Evolutionary conservation across 2,113 vertebrate species (phyloP), one percentile per base, ranked within the genome.

Genomic region (Cochlearius cochlearius): DNA sequence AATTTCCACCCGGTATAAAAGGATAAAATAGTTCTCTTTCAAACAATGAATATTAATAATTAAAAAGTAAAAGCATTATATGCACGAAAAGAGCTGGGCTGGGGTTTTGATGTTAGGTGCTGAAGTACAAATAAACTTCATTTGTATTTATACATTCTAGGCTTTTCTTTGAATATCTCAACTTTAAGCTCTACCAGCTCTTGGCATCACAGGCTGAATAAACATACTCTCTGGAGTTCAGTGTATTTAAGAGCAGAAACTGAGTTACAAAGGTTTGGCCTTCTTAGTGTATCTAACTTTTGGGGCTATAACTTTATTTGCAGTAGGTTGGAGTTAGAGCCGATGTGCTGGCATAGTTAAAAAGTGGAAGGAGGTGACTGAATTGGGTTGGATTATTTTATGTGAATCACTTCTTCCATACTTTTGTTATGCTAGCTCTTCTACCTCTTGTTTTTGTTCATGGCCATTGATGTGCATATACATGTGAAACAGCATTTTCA

Each of bases 221-320:
- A 96, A 85, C 86, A 67, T 10, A n/a, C 34, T 95, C 34, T 85
- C 68, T 55, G 92, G 64, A 88, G 52, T 36, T 94, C 29, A 76
- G 41, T 95, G 11, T 95, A 60, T 88, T 96, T 96, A 87, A 94
- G 71, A 95, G 93, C 68, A 97, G 92, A 81, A 92, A 32, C 36
- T 84, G 55, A 72, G 55, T 88, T 85, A 27, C 47, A 88, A 47
- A 76, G 79, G 50, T 86, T 98, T 89, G 88, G 69, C 73, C 64
- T 81, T 79, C 52, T 68, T n/a, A 15, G 34, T 52, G 49, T 60
- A 13, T 63, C 76, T 55, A 92, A 23, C 94, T 86, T 90, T 45
- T 67, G 92, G 90, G 72, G 32, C 83, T 94, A 2, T 30, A 43
- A 25, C n/a, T 87, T 77, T 58, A 36, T 91, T 88, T 87, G 91